Base-by-base conservation (phyloP, 53 echinoderm and acorn worm species). In the Temnopleurus reevesii region DNA sequence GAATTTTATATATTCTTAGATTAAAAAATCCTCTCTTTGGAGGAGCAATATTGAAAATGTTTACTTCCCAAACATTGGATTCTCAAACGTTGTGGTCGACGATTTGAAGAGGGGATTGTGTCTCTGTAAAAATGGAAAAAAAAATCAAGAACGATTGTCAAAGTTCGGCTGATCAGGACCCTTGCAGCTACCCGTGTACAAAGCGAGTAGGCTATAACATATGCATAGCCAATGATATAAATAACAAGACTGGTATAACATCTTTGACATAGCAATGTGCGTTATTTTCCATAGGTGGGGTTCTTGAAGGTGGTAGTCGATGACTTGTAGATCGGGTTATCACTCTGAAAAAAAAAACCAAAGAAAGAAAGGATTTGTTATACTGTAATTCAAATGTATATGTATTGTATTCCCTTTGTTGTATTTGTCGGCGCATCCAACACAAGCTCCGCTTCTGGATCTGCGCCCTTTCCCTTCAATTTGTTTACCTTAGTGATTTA, bases 281-380 rank as follows among this genome's bases (percentile, higher is more conserved):
- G 81, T 90, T 86, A 86, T 57, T 86, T 65, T 18, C 94, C 92
- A 46, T 92, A 92, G 29, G 92, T 82, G 6, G 94, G 94, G 51
- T 94, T 94, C 19, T 31, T 31, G 80, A 86, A 94, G 17, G 90
- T 90, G 8, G 90, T 71, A 19, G 90, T 92, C 9, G 92, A 90
- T 23, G 90, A 89, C 76, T 82, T 86, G 87, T 89, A 94, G 55
- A 94, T 89, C 19, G 94, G 94, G 87, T 94, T 94, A 46, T 90
- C 90, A 46, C 61, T 59, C 88, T 90, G 90, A n/a, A 85, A 60
- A 34, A 85, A 4, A 60, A 19, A 59, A 85, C 38, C 19, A 9
- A 36, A 56, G 38, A 41, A 71, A 41, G n/a, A 41, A 71, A 41
- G 41, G 38, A 71, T 71, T n/a, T n/a, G n/a, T n/a, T n/a, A n/a